phyloP scores from a whole-genome alignment of 1,140 invertebrate genomes.

The Drosophila arawakana region DNA sequence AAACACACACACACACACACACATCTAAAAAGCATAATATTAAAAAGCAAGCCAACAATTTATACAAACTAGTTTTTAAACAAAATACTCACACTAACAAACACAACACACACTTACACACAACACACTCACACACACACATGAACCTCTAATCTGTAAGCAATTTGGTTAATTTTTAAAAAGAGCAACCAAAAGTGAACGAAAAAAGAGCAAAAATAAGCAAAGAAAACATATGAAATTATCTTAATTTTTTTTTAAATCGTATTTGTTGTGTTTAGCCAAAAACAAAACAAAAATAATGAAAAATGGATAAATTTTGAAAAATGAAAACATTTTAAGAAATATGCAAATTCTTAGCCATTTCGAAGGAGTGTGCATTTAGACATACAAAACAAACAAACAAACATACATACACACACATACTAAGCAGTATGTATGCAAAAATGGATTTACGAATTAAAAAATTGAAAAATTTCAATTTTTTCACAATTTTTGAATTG shows the following conservation, averaged over 20 bases:
- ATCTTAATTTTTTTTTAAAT: conserved; percentile 19
- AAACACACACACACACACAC: conserved; percentile 8
- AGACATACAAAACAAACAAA: conserved; percentile 42
- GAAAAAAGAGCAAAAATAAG: conserved; percentile 7
- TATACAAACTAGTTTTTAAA: conserved; percentile 57
- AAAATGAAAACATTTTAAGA: conserved; percentile 14
- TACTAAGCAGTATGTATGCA: conserved; percentile 26
- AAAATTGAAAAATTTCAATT: background rate
- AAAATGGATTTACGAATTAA: conserved; percentile 21
- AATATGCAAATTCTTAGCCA: conserved; percentile 71
- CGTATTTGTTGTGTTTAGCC: conserved; percentile 43
- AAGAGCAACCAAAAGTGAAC: conserved; percentile 13
- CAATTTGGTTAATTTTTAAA: conserved; percentile 43
- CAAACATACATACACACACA: conserved; percentile 23
- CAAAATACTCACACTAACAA: conserved; percentile 30
- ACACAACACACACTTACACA: conserved; percentile 28
- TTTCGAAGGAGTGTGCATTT: conserved; percentile 78
- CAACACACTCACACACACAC: conserved; percentile 29
- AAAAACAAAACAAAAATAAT: conserved; percentile 1
- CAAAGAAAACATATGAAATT: conserved; percentile 19
- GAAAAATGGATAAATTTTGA: background rate
- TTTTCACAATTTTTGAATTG: conserved; percentile 16
- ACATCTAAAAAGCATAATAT: conserved; percentile 39
- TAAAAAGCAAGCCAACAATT: conserved; percentile 60
- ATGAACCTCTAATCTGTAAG: conserved; percentile 35